These are phyloP conservation scores for Austrofundulus limnaeus DNA, from an alignment of 2,113 vertebrate species.

Conservation along the genomic window DNA sequence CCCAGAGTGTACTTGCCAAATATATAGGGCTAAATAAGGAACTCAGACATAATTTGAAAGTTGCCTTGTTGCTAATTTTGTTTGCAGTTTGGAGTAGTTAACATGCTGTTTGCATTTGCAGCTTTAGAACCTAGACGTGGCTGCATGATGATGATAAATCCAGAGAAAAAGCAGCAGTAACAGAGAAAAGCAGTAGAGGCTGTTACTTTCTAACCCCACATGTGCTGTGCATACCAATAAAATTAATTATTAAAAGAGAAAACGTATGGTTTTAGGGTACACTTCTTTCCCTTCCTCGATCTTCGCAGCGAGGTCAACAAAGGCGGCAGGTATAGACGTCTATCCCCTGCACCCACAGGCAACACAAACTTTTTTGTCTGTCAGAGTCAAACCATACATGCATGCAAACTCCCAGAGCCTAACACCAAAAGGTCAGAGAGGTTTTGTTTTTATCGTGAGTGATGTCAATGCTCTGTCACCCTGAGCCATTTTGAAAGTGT, in stretches of 20 bases:
- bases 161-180: no score
- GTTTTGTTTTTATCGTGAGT: slow-evolving; percentile 59
- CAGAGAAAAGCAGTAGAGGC: no score
- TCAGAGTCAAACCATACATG: slow-evolving; percentile 20
- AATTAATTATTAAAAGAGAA: background rate
- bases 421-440: slow-evolving; percentile 53
- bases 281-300: background rate
- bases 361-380: slow-evolving; percentile 15
- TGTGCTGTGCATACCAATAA: no score
- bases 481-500: slow-evolving; percentile 59
- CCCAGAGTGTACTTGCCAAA: no score
- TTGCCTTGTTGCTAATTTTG: no score
- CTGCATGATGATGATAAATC: no score
- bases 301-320: background rate
- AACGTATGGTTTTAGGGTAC: background rate
- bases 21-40: no score
- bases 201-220: no score
- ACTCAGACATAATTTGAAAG: no score
- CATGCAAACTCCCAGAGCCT: slow-evolving; percentile 17
- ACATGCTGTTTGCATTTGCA: no score
- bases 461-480: slow-evolving; percentile 61
- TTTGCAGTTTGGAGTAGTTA: no score
- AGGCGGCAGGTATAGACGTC: background rate
- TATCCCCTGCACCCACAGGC: background rate
- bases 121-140: no score